Base-by-base conservation (phyloP, 2,113 vertebrate genomes). In the Falcunculus frontatus region DNA sequence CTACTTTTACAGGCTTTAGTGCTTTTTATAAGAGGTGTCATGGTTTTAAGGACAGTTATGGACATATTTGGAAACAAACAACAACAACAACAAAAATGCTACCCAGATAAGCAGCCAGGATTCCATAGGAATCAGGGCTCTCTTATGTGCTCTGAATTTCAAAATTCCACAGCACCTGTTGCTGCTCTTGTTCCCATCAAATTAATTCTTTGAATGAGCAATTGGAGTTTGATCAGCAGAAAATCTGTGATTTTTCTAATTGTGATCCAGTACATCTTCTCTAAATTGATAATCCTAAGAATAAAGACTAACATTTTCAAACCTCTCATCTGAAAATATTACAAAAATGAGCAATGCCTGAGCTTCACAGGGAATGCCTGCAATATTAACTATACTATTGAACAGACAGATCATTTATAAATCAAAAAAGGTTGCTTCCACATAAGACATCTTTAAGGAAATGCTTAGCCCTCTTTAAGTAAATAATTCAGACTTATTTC, bases 351-450 rank as follows among this genome's bases (percentile, higher is more conserved):
- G 47, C 86, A 92, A 96, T 94, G 74, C 50, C 75, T 81, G 65
- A 95, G 63, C 89, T 94, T 87, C 72, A 79, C 70, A 90, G 96
- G 68, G 63, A 80, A 93, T 93, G 68, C 79, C 57, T 80, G 84
- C 67, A 95, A 83, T 87, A 92, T 82, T 94, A 87, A 87, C 56
- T 79, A 52, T 78, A 39, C 26, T 69, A 41, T 60, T 84, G 85
- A 95, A 85, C 76, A 96, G 93, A 96, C 53, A 97, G 77, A 93
- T 93, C 41, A 86, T 91, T 93, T 95, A 67, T 69, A 94, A 95
- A 88, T 87, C 87, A 87, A 95, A 93, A 93, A 95, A 87, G n/a
- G 69, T 81, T 96, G 75, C 70, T 96, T 94, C 86, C 60, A 97
- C 90, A 97, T 97, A 94, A 92, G 77, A 76, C 56, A 87, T 80